phyloP scores from a whole-genome alignment of 2,888 invertebrate genomes.

The Latheticus oryzae region DNA sequence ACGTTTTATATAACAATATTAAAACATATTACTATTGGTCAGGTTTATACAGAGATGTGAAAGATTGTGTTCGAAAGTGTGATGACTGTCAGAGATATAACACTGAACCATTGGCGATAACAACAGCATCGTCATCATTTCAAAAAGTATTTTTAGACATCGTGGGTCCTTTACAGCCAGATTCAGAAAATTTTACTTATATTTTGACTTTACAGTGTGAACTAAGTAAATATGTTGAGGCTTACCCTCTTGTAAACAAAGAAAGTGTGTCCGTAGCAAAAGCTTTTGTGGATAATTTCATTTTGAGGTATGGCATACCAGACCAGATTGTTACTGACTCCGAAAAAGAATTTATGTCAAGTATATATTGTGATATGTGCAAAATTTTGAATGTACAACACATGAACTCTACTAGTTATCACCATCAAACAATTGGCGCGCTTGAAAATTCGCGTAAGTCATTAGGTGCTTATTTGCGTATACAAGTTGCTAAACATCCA shows the following conservation, averaged over 20 bases:
- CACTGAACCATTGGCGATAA: slow-evolving; percentile 35
- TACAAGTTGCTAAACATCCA: slow-evolving; percentile 15
- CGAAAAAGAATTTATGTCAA: slow-evolving; percentile 22
- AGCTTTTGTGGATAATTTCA: slow-evolving; percentile 43
- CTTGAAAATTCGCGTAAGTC: slow-evolving; percentile 39
- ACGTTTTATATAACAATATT: too few relatives aligned
- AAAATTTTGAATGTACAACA: slow-evolving; percentile 12
- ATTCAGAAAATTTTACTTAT: slow-evolving; percentile 7
- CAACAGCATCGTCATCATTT: slow-evolving; percentile 40
- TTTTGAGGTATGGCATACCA: slow-evolving; percentile 39
- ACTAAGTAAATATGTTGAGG: slow-evolving; percentile 34
- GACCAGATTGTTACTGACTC: slow-evolving; percentile 33
- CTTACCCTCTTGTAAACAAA: slow-evolving; percentile 36
- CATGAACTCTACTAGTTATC: slow-evolving; percentile 37
- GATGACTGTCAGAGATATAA: slow-evolving; percentile 1
- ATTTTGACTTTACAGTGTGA: slow-evolving; percentile 28
- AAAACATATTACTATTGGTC: slow-evolving; percentile 11
- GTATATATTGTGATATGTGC: slow-evolving; percentile 19
- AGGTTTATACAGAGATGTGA: not conserved
- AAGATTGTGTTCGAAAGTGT: slow-evolving; percentile 2
- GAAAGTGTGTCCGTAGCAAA: slow-evolving; percentile 37
- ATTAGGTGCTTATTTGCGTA: slow-evolving; percentile 36
- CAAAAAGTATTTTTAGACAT: slow-evolving; percentile 40
- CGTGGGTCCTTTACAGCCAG: slow-evolving; percentile 18
- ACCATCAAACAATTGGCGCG: slow-evolving; percentile 36